Evolutionary conservation across 2,888 invertebrate genomes (phyloP).

Genomic region (Eristalinus sepulchralis): DNA sequence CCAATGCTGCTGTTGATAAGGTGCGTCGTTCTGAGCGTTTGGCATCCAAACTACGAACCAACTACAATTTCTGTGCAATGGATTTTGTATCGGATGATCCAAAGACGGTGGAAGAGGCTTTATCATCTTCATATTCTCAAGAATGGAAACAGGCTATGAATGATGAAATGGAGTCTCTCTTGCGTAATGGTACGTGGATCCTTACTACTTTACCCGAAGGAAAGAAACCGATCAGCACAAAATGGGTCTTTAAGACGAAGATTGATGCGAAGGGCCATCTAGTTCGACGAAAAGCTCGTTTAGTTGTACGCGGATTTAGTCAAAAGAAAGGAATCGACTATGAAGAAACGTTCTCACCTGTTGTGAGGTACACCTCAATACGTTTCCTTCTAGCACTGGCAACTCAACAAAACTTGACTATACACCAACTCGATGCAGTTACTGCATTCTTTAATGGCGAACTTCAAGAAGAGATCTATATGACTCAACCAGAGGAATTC

Average conservation of each 20-base stretch:
- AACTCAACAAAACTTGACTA: slow-evolving; percentile 37
- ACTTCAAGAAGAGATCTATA: slow-evolving; percentile 60
- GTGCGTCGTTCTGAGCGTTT: too few relatives aligned
- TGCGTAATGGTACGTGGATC: background rate
- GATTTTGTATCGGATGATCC: too few relatives aligned
- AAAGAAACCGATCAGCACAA: slow-evolving; percentile 40
- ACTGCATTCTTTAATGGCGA: slow-evolving; percentile 62
- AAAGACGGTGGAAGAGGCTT: too few relatives aligned
- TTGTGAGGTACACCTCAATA: slow-evolving; percentile 68
- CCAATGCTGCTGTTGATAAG: too few relatives aligned
- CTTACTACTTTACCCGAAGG: background rate
- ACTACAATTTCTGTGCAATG: too few relatives aligned
- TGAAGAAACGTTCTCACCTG: slow-evolving; percentile 69
- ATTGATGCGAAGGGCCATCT: slow-evolving; percentile 17
- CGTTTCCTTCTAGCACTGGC: slow-evolving; percentile 59
- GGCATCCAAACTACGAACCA: too few relatives aligned
- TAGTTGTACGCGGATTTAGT: slow-evolving; percentile 38
- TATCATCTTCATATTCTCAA: too few relatives aligned
- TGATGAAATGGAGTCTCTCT: too few relatives aligned
- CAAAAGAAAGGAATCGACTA: slow-evolving; percentile 68
- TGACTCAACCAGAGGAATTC: slow-evolving; percentile 61
- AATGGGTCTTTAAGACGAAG: slow-evolving; percentile 48
- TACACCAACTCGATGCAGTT: slow-evolving; percentile 63
- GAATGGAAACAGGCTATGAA: too few relatives aligned
- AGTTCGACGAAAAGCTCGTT: background rate